Evolutionary conservation across 2,797 vertebrate genomes (phyloP), one percentile per base, ranked within the genome.

Genomic region (Onychomys arenicola): DNA sequence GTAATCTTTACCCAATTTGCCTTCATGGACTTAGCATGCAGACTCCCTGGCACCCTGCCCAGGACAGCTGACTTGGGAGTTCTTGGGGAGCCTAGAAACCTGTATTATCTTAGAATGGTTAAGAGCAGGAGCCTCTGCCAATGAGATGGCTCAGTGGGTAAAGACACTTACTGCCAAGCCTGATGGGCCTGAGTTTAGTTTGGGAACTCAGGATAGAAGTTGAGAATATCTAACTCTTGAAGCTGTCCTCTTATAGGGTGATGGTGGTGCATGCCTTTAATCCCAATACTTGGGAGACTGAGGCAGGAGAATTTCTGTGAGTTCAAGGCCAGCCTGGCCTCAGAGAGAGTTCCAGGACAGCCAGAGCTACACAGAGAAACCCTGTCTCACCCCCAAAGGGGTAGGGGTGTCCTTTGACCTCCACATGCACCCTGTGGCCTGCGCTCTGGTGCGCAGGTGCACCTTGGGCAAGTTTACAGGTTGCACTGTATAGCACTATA

Each of bases 361-460:
- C 32, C 46, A 69, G 43, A 67, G 19, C 6, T 67, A 52, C 19
- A 32, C 32, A 67, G 59, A 46, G 17, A 65, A 46, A 84, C 32
- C 17, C 16, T 84, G 40, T 84, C 29, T 85, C 82, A 40, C n/a
- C n/a, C 16, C 19, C n/a, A 12, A 23, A 73, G 4, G 21, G 19
- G 69, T 0, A 17, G 67, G 17, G 17, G 10, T 73, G 4, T 73
- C 19, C 37, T 40, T 23, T 40, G 37, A 73, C 19, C 1, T 73
- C 69, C 69, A 23, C n/a, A 73, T 73, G 69, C n/a, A 40, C 10
- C 40, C n/a, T 5, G 63, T 65, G 69, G 69, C 69, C 21, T 10
- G 17, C 1, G 3, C 8, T 37, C 19, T 37, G 16, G 34, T 17
- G 29, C 0, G 2, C 17, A 17, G 8, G 17, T 12, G 10, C n/a